These are phyloP conservation scores for Enteromius viviparus DNA, from an alignment of 2,797 vertebrate species.

Conservation along the genomic window DNA sequence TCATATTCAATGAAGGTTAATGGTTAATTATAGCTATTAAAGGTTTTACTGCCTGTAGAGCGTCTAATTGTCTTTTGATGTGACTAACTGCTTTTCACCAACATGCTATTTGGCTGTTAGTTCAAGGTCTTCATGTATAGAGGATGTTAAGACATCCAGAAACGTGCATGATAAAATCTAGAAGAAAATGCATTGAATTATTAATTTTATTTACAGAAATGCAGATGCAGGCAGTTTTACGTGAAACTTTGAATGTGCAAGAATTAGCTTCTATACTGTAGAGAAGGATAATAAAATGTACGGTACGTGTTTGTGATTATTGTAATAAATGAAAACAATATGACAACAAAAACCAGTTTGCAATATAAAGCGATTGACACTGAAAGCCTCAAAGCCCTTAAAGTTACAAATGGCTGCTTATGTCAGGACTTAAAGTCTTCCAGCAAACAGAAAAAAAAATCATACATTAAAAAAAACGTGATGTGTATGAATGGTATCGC, in stretches of 20 bases:
- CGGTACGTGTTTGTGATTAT: neutral
- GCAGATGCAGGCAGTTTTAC: neutral
- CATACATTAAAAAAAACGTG: too few relatives aligned
- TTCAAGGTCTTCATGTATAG: neutral
- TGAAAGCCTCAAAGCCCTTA: neutral
- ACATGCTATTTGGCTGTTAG: constrained; percentile 41
- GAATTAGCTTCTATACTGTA: neutral
- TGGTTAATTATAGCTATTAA: constrained; percentile 61
- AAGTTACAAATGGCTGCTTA: neutral
- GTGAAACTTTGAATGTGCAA: neutral
- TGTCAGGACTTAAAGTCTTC: too few relatives aligned
- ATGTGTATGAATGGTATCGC: too few relatives aligned
- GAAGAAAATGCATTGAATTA: neutral
- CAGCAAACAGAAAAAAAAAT: too few relatives aligned
- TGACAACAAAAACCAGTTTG: neutral
- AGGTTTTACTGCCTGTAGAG: constrained; percentile 42
- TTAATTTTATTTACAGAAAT: neutral
- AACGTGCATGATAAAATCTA: neutral
- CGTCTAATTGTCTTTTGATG: constrained; percentile 53
- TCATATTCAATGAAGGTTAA: constrained; percentile 49
- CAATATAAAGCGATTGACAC: neutral
- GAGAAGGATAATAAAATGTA: neutral
- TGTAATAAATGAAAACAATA: neutral
- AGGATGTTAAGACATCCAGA: constrained; percentile 12
- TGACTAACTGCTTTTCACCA: constrained; percentile 42